A percentile compares a stretch with the other conserved stretches of the same genome.
phyloP scores from a whole-genome alignment of 2,113 vertebrate species.

The Megalops atlanticus region DNA sequence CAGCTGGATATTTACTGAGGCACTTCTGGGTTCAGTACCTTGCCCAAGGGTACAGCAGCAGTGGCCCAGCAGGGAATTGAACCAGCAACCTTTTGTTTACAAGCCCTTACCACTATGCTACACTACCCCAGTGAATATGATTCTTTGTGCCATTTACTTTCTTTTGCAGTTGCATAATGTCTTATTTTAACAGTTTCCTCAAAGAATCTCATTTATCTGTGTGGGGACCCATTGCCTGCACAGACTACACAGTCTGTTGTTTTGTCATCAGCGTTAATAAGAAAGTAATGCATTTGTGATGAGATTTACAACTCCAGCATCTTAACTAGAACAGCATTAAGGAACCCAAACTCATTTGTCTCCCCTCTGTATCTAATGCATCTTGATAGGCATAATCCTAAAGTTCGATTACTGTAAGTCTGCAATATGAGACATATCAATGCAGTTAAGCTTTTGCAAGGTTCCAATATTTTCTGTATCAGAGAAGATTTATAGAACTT shows the following conservation, averaged over 20 bases:
- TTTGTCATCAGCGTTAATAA: constrained; percentile 17
- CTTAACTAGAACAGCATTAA: background rate
- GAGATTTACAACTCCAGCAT: background rate
- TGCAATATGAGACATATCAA: background rate
- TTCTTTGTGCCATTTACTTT: background rate
- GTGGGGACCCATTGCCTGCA: background rate
- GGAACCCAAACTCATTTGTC: background rate
- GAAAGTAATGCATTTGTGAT: constrained; percentile 28
- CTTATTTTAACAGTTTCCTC: background rate
- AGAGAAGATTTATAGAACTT: background rate
- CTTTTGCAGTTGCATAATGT: background rate
- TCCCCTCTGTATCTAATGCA: background rate
- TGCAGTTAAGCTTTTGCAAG: background rate
- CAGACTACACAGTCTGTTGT: background rate
- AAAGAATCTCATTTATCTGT: constrained; percentile 3
- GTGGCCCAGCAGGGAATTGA: no score
- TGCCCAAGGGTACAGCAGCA: no score
- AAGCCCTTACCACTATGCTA: no score
- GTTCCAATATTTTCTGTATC: background rate
- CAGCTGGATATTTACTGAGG: no score
- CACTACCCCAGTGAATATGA: no score
- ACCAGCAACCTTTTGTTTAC: no score
- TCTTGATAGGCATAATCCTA: background rate
- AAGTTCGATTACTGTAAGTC: background rate
- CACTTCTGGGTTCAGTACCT: no score